These are phyloP conservation scores for Bubo scandiacus DNA, from an alignment of 2,113 vertebrate species.

Conservation along the genomic window DNA sequence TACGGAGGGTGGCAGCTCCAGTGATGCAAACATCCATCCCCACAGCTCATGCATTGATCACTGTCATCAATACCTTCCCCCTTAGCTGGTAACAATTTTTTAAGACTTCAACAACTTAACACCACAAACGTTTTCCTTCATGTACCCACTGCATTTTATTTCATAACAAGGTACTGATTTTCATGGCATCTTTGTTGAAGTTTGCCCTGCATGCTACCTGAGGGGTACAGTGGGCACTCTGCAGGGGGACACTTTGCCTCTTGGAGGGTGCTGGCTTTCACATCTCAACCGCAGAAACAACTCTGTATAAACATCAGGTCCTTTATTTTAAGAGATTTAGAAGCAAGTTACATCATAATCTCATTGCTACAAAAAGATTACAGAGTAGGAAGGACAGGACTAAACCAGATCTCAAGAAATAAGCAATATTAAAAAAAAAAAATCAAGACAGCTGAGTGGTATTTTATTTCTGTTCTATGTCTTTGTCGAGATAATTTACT, in stretches of 20 bases:
- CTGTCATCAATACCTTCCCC: too few relatives aligned
- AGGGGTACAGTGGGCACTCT: accelerated
- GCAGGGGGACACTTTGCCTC: accelerated
- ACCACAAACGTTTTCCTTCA: background rate
- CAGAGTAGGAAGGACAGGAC: background rate
- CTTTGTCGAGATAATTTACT: background rate
- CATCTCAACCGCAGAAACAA: background rate
- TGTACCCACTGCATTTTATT: background rate
- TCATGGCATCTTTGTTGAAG: background rate
- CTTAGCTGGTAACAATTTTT: background rate
- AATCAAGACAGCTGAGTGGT: background rate
- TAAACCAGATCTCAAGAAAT: background rate
- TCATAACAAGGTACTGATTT: background rate
- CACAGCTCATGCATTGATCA: background rate
- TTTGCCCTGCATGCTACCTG: background rate
- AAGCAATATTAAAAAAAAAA: background rate
- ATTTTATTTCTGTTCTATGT: background rate
- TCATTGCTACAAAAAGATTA: background rate
- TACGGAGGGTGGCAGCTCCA: accelerated
- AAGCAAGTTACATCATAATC: background rate
- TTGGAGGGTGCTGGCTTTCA: background rate
- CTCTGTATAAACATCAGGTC: background rate
- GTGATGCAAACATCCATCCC: background rate
- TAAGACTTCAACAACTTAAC: background rate
- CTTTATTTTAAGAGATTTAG: background rate